Evolutionary conservation across 2,888 invertebrate genomes (phyloP), one percentile per base, ranked within the genome.

Genomic region (Druceiella hillmani): DNA sequence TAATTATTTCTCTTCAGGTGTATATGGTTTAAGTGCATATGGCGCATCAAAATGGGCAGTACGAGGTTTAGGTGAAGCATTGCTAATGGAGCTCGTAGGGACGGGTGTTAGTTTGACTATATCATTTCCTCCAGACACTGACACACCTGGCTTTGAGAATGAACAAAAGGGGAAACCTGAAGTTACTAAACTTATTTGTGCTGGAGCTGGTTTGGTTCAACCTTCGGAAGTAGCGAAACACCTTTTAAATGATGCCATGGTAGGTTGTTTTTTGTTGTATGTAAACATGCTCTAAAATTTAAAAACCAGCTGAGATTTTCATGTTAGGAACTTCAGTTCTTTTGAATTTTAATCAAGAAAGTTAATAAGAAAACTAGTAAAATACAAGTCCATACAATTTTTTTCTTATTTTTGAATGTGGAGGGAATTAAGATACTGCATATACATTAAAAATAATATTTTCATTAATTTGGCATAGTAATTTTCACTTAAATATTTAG

Each of bases 41-140:
- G 83, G 90, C 38, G 83, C 87, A 25, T 82, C 90, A 3, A 99
- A 99, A 70, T 99, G 91, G 78, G 99, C 95, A 0, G 68, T 99
- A 1, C 74, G 93, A 41, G 99, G 97, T 0, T 73, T 99, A 50
- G 95, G 97, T 6, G 98, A 99, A 62, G 79, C 90, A 14, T 67
- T 99, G n/a, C 78, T 84, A 27, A 95, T 94, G 94, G 99, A 99
- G 70, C 75, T 91, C 25, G 74, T 79, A 24, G 87, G 88, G 1
- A 83, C 87, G 50, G 83, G 86, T 41, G 77, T 99, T 1, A 75
- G 79, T 9, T 81, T 98, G 1, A 95, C 93, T 2, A 56, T 97
- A 12, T 79, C 87, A 2, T 78, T 88, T 51, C 99, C 99, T 2
- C 90, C 97, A 1, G 99, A 99, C 56, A 99, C 98, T 0, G 91